Evolutionary conservation across 2,113 vertebrate genomes (phyloP).

Genomic region (Actenoides hombroni): DNA sequence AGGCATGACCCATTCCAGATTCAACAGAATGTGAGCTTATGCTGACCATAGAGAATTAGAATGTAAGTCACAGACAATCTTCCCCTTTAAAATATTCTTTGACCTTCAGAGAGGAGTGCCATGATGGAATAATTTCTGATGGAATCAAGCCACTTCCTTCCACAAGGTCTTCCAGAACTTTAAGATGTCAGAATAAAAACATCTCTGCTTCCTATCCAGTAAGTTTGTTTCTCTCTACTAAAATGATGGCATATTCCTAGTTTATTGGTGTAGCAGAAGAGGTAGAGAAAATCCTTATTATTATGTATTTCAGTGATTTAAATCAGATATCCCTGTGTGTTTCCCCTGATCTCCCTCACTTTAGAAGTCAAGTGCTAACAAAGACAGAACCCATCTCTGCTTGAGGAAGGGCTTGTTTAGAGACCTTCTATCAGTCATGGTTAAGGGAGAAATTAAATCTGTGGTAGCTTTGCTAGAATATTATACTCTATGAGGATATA

Average conservation of each 20-base stretch:
- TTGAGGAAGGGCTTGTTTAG: neutral
- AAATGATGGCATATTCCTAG: neutral
- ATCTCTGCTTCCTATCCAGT: neutral
- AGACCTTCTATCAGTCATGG: accelerated
- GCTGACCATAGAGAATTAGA: neutral
- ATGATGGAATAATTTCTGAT: neutral
- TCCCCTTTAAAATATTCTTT: neutral
- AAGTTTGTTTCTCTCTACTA: neutral
- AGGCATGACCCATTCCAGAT: neutral
- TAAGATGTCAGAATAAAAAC: neutral
- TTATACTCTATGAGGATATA: neutral
- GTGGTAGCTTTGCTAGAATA: neutral
- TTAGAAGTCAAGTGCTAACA: neutral
- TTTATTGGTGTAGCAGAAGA: neutral
- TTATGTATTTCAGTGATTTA: neutral
- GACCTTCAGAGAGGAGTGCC: neutral
- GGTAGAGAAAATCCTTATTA: neutral
- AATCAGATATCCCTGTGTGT: neutral
- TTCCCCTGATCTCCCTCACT: neutral
- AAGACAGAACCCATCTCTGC: neutral
- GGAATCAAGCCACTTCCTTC: neutral
- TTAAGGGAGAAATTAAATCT: neutral
- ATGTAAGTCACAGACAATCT: neutral
- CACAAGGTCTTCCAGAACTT: neutral
- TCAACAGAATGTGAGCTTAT: neutral